Evolutionary conservation across 2,797 vertebrate genomes (phyloP), one percentile per base, ranked within the genome.

Genomic region (Galago senegalensis): DNA sequence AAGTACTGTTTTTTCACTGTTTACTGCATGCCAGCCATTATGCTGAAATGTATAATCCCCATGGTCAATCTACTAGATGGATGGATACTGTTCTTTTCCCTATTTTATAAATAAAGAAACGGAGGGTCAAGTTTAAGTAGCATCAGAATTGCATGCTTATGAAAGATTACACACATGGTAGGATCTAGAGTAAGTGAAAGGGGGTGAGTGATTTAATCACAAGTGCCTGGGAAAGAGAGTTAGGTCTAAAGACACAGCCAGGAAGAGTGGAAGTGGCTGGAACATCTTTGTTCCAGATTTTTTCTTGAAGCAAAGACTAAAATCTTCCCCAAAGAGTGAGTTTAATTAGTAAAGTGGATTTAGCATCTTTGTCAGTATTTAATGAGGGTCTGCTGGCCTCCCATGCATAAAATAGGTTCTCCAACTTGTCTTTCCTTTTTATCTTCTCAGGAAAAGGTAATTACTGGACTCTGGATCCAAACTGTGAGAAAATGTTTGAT

Each of bases 401-500:
- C 9, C 6, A 34, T 10, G n/a, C 18, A 37, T 27, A 40, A 25
- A 18, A 11, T 16, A 29, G 1, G 0, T 92, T 61, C 97, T 80
- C 72, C 94, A 5, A 97, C 49, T 49, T 7, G 27, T 25, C 89
- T 87, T 91, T 25, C 27, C 83, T 72, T 73, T 23, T 96, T 95
- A 34, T 96, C 9, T 73, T 31, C 77, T 29, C 82, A 99, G 99
- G 99, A 27, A 99, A 99, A 93, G 99, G 99, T 67, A 99, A 99
- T 97, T 99, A 99, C 98, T 99, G 99, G 99, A 99, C 99, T 7
- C 97, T 99, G 96, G 99, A 99, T 97, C 99, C 99, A 27, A 99
- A 99, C 99, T 99, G 99, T 83, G 99, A 99, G 97, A 99, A 99
- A 98, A 99, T 99, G 99, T 99, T 99, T 92, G 99, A 99, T 98